A percentile compares a stretch with the other conserved stretches of the same genome.
These are phyloP conservation scores for Eretmocerus hayati DNA, from an alignment of 2,888 invertebrate species.

Conservation along the genomic window DNA sequence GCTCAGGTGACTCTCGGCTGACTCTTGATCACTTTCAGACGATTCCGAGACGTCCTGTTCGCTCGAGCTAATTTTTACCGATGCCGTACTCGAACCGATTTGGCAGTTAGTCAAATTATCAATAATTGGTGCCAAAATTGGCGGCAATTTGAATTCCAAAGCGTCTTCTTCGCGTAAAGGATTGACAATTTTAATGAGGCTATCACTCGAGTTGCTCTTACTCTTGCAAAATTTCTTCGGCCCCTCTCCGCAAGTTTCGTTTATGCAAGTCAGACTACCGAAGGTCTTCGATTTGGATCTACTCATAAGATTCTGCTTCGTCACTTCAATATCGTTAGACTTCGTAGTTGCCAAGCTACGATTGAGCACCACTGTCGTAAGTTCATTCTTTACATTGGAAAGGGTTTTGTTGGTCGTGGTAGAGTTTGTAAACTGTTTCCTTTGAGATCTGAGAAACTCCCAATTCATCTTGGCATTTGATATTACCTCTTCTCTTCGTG, in stretches of 20 bases:
- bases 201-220: slow-evolving; percentile 33
- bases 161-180: slow-evolving; percentile 29
- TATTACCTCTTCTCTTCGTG: slow-evolving; percentile 74
- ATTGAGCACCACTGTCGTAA: not conserved
- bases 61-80: not conserved
- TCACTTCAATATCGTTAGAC: not conserved
- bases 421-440: slow-evolving; percentile 50
- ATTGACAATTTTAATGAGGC: slow-evolving; percentile 26
- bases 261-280: slow-evolving; percentile 39
- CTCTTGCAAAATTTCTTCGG: not conserved
- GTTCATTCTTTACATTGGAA: not conserved
- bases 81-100: slow-evolving; percentile 1
- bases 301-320: slow-evolving; percentile 31
- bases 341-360: not conserved
- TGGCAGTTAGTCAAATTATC: slow-evolving; percentile 50
- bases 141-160: slow-evolving; percentile 54
- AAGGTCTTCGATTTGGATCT: slow-evolving; percentile 35
- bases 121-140: slow-evolving; percentile 64
- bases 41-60: slow-evolving; percentile 4
- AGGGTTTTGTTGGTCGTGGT: not conserved
- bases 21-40: slow-evolving; percentile 37
- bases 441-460: slow-evolving; percentile 70
- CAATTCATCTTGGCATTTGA: slow-evolving; percentile 82
- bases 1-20: slow-evolving; percentile 37
- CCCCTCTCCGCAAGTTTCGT: not conserved